Percentiles rank a stretch among this genome's conserved stretches.
phyloP scores from a whole-genome alignment of 2,888 invertebrate genomes.

The Hirtodrosophila duncani region DNA sequence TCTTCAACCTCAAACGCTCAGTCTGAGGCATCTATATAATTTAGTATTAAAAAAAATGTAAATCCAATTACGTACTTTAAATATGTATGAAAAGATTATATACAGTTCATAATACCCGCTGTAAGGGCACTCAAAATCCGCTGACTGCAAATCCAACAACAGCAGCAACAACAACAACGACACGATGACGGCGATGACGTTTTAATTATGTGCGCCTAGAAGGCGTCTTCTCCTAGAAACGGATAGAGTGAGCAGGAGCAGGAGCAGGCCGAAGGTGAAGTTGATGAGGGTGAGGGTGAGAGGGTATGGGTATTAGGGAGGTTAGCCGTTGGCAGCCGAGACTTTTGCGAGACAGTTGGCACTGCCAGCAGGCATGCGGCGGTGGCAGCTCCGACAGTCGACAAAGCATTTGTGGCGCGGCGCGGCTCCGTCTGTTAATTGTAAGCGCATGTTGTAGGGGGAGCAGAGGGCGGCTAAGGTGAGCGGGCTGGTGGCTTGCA shows the following conservation, averaged over 20 bases:
- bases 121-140: slow-evolving; percentile 25
- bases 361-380: slow-evolving; percentile 17
- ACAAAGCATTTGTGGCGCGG: too few relatives aligned
- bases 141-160: slow-evolving; percentile 26
- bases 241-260: slow-evolving; percentile 16
- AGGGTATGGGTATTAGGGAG: slow-evolving; percentile 10
- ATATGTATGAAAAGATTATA: too few relatives aligned
- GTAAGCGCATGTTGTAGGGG: not conserved
- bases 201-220: slow-evolving; percentile 68
- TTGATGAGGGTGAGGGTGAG: not conserved
- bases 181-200: slow-evolving; percentile 57
- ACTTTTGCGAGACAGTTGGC: slow-evolving; percentile 58
- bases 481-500: slow-evolving; percentile 21
- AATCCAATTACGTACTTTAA: too few relatives aligned
- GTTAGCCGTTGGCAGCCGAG: slow-evolving; percentile 48
- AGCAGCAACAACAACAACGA: slow-evolving; percentile 32
- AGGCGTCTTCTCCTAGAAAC: slow-evolving; percentile 30
- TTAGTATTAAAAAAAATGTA: too few relatives aligned
- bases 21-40: too few relatives aligned
- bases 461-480: not conserved
- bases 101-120: not conserved
- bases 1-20: too few relatives aligned
- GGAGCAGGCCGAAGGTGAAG: not conserved
- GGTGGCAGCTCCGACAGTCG: slow-evolving; percentile 21
- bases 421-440: slow-evolving; percentile 35